Conservation (phyloP, 2,888 invertebrate genomes). For the Maniola hyperantus region DNA sequence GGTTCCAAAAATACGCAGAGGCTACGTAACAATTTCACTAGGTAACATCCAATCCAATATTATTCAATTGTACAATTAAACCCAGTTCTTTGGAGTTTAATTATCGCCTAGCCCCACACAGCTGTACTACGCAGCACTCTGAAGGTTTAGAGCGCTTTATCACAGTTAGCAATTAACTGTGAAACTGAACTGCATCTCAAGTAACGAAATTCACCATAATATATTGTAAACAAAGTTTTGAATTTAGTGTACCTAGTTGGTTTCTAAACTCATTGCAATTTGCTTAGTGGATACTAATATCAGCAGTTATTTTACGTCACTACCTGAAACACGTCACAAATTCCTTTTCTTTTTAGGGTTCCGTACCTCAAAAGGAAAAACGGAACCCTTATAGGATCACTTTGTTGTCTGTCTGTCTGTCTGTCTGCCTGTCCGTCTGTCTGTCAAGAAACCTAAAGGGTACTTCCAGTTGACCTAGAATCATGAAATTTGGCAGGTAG, state of each 20-base stretch:
- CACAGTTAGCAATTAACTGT: slow-evolving; percentile 20
- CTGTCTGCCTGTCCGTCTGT: too few relatives aligned
- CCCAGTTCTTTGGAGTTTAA: slow-evolving; percentile 14
- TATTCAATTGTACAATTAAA: slow-evolving; percentile 9
- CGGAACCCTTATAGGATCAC: too few relatives aligned
- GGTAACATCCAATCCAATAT: not conserved
- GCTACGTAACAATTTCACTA: not conserved
- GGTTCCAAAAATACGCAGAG: too few relatives aligned
- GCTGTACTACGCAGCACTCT: slow-evolving; percentile 3
- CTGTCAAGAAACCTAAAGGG: too few relatives aligned
- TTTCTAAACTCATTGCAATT: slow-evolving; percentile 4
- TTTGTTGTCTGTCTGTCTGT: too few relatives aligned
- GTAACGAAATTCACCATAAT: slow-evolving; percentile 17
- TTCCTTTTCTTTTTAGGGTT: too few relatives aligned
- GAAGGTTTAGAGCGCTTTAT: slow-evolving; percentile 13
- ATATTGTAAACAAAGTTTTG: slow-evolving; percentile 20
- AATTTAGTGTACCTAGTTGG: slow-evolving; percentile 4
- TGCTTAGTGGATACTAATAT: not conserved
- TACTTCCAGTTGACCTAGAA: too few relatives aligned
- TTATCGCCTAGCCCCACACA: slow-evolving; percentile 2
- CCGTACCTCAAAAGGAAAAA: too few relatives aligned
- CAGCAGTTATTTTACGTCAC: too few relatives aligned
- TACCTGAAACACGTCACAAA: too few relatives aligned
- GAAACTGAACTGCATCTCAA: slow-evolving; percentile 18
- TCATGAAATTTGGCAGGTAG: too few relatives aligned